These are phyloP conservation scores for Paracentrotus lividus DNA, from an alignment of 53 echinoderm and acorn worm species.

Conservation along the genomic window DNA sequence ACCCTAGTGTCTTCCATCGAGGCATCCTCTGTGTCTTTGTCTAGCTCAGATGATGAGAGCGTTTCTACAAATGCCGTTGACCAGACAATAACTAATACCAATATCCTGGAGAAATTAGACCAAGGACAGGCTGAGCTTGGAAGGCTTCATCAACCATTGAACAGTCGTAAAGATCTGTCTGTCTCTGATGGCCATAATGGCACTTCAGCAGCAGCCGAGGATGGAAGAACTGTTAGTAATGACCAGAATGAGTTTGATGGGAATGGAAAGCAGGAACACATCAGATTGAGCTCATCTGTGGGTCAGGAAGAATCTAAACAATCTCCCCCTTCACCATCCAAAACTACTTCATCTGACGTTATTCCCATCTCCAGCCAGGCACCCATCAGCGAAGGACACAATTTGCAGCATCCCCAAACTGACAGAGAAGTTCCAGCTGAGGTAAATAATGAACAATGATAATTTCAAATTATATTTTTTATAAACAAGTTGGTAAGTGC, in stretches of 20 bases:
- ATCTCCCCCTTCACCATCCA: not conserved
- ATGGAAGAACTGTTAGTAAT: not conserved
- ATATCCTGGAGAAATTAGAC: not conserved
- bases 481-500: too few relatives aligned
- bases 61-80: not conserved
- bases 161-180: not conserved
- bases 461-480: too few relatives aligned
- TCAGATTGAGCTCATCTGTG: not conserved
- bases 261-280: not conserved
- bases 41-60: not conserved
- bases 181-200: not conserved
- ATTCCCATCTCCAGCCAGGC: not conserved
- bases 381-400: not conserved
- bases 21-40: not conserved
- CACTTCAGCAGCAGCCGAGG: not conserved
- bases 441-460: too few relatives aligned
- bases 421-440: not conserved
- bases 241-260: not conserved
- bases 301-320: not conserved
- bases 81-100: not conserved
- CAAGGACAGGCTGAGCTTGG: not conserved
- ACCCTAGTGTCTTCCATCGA: slow-evolving; percentile 55
- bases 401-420: not conserved
- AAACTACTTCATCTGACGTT: not conserved
- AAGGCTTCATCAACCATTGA: not conserved